Evolutionary conservation across 2,797 vertebrate genomes (phyloP).

Genomic region (Sebastes diaconus): DNA sequence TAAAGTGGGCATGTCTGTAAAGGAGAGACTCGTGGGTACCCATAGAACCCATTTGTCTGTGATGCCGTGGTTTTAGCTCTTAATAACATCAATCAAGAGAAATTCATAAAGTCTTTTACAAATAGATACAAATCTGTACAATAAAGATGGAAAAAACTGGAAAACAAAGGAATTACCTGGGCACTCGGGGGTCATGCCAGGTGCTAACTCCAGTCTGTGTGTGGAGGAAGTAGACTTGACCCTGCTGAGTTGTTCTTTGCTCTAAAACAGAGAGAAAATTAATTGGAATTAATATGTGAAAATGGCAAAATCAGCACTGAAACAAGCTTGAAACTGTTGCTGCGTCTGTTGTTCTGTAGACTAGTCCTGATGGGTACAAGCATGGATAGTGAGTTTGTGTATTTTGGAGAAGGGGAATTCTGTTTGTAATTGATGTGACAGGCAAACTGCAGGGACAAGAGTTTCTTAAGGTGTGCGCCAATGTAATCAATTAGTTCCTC

Average conservation of each 20-base stretch:
- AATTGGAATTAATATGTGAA: not conserved
- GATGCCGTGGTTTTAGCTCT: not conserved
- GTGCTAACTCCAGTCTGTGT: constrained; percentile 98
- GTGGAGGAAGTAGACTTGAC: constrained; percentile 96
- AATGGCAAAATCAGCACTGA: constrained; percentile 15
- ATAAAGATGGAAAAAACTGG: not conserved
- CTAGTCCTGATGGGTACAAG: constrained; percentile 17
- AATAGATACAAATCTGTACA: not conserved
- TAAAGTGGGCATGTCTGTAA: not conserved
- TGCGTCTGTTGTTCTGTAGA: not conserved
- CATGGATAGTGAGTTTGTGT: constrained; percentile 30
- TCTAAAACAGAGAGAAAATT: constrained; percentile 79
- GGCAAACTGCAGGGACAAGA: constrained; percentile 45
- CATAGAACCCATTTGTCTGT: not conserved
- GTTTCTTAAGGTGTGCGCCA: constrained; percentile 52
- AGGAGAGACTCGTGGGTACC: not conserved
- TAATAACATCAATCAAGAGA: not conserved
- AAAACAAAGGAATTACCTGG: constrained; percentile 81
- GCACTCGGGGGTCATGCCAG: constrained; percentile 95
- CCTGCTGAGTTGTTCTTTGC: constrained; percentile 96
- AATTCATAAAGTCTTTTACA: not conserved
- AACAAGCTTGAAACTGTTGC: constrained; percentile 4
- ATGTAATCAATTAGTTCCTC: constrained; percentile 59
- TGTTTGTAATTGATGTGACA: constrained; percentile 61
- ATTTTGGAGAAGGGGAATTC: constrained; percentile 44